A percentile compares a stretch with the other conserved stretches of the same genome.
Evolutionary conservation across 2,113 vertebrate species (phyloP).

Genomic region (Saccopteryx bilineata): DNA sequence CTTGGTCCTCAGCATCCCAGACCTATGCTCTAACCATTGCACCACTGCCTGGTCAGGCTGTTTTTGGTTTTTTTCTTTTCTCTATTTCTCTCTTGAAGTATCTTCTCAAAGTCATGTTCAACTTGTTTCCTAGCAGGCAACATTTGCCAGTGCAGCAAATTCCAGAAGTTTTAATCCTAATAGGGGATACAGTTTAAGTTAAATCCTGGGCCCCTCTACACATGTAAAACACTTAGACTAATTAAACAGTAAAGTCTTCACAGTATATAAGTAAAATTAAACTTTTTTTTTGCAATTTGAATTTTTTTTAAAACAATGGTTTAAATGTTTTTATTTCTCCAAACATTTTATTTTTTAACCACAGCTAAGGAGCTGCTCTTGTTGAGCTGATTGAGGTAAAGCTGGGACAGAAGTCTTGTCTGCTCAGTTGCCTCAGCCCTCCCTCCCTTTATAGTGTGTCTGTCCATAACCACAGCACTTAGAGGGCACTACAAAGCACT

Average conservation of each 20-base stretch:
- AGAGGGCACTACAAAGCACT: not conserved
- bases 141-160: not conserved
- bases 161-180: not conserved
- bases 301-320: not conserved
- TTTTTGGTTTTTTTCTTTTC: not conserved
- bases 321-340: not conserved
- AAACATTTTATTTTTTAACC: not conserved
- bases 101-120: not conserved
- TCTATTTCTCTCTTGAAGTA: not conserved
- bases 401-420: not conserved
- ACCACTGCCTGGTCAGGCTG: no score
- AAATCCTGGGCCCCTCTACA: not conserved
- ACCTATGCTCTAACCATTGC: no score
- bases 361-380: not conserved
- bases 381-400: not conserved
- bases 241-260: constrained; percentile 36
- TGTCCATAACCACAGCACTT: accelerated
- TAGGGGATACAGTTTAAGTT: not conserved
- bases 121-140: not conserved
- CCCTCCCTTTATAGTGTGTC: accelerated
- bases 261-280: not conserved
- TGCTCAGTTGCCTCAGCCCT: not conserved
- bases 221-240: not conserved
- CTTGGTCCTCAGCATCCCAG: no score
- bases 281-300: constrained; percentile 10